Evolutionary conservation across 1,140 invertebrate species (phyloP).

Genomic region (Drosophila nigrodunni): DNA sequence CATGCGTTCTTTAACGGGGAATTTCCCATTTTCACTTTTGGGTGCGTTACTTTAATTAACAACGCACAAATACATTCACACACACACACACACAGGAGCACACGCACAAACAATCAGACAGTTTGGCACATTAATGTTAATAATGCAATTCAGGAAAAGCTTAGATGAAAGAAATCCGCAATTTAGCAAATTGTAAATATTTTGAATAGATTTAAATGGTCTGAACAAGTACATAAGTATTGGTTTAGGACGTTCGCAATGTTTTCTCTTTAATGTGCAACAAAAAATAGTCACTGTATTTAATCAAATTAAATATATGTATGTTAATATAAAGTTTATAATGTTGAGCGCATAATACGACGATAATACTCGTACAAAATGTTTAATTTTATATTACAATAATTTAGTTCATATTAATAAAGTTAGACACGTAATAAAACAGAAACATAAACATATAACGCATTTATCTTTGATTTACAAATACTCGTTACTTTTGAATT

Average conservation of each 20-base stretch:
- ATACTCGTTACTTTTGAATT: background rate
- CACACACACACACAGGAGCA: background rate
- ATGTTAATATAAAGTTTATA: conserved; percentile 60
- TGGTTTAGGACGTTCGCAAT: conserved; percentile 73
- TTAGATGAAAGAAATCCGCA: conserved; percentile 44
- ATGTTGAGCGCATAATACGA: conserved; percentile 50
- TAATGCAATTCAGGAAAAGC: conserved; percentile 44
- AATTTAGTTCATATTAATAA: conserved; percentile 46
- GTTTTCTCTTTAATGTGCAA: conserved; percentile 74
- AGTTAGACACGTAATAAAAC: conserved; percentile 34
- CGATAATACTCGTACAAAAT: conserved; percentile 51
- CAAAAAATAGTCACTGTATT: conserved; percentile 81
- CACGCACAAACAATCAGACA: conserved; percentile 10
- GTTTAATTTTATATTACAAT: conserved; percentile 42
- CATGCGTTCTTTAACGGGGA: conserved; percentile 21
- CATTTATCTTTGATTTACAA: background rate
- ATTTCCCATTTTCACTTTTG: conserved; percentile 14
- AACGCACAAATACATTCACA: conserved; percentile 37
- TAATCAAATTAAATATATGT: conserved; percentile 79
- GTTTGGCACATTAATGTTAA: conserved; percentile 11
- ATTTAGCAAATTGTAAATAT: conserved; percentile 80
- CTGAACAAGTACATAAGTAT: conserved; percentile 39
- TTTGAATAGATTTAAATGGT: conserved; percentile 58
- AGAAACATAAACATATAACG: background rate
- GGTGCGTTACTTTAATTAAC: conserved; percentile 61